phyloP scores from a whole-genome alignment of 1,140 invertebrate species.

The Pseudoatta argentina region DNA sequence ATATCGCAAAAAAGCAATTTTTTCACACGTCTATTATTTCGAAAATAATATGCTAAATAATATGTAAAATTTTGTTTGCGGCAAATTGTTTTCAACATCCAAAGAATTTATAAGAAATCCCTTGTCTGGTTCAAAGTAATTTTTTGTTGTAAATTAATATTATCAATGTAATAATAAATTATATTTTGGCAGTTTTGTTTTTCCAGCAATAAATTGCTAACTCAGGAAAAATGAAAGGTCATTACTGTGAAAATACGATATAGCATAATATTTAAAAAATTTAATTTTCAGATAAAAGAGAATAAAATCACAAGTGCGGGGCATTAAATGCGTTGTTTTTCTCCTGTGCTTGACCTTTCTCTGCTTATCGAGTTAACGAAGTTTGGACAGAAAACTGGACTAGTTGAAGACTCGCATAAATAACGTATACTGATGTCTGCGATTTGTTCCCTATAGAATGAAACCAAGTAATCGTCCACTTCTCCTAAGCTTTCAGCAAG shows the following conservation, averaged over 20 bases:
- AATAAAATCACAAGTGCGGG: not conserved
- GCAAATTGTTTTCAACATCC: too few species aligned
- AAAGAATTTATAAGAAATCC: too few species aligned
- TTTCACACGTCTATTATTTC: too few species aligned
- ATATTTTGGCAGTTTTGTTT: not conserved
- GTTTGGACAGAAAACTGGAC: not conserved
- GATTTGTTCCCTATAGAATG: not conserved
- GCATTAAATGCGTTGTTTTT: not conserved
- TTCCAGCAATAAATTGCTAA: not conserved
- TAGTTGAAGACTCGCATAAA: not conserved
- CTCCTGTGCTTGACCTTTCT: not conserved
- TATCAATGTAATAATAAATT: not conserved
- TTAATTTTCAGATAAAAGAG: not conserved
- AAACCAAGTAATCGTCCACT: not conserved
- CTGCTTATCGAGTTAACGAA: not conserved
- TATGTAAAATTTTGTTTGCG: too few species aligned
- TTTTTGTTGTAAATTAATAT: too few species aligned
- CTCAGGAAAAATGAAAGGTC: not conserved
- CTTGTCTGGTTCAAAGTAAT: too few species aligned
- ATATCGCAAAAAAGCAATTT: too few species aligned
- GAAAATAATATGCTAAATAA: too few species aligned
- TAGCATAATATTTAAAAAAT: not conserved
- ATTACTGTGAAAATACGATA: not conserved
- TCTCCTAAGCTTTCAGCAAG: not conserved
- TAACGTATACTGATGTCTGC: conserved; percentile 1